Conservation (phyloP, 2,797 vertebrate genomes). For the Eulemur mongoz region DNA sequence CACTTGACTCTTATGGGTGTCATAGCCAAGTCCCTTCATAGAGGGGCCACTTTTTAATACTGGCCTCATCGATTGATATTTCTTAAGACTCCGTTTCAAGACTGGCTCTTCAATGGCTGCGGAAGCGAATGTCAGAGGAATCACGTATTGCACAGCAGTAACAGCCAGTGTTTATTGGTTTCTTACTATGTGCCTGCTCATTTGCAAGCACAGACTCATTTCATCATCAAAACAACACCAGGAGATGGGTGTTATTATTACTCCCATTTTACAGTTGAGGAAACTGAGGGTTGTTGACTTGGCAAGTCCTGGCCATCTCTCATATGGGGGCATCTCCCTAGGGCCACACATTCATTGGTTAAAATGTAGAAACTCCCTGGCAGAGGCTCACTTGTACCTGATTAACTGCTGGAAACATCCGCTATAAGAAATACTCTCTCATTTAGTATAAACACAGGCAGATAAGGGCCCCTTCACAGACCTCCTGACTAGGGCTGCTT, state of each 20-base stretch:
- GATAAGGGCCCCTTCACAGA: not conserved
- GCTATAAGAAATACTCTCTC: not conserved
- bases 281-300: not conserved
- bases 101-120: not conserved
- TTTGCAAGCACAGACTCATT: not conserved
- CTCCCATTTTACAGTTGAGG: not conserved
- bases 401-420: conserved; percentile 1
- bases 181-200: not conserved
- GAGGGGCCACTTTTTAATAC: not conserved
- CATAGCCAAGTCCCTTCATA: not conserved
- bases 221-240: not conserved
- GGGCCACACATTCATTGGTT: not conserved
- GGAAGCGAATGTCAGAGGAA: not conserved
- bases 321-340: not conserved
- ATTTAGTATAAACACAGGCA: not conserved
- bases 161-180: not conserved
- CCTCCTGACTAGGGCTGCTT: not conserved
- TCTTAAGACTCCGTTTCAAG: conserved; percentile 27
- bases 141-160: not conserved
- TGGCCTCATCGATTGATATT: conserved; percentile 15
- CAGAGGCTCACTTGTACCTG: not conserved
- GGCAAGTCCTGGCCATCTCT: not conserved
- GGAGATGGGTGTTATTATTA: not conserved
- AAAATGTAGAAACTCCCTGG: not conserved
- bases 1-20: not conserved